Evolutionary conservation across 2,113 vertebrate species (phyloP), one percentile per base, ranked within the genome.

Genomic region (Seriola aureovittata): DNA sequence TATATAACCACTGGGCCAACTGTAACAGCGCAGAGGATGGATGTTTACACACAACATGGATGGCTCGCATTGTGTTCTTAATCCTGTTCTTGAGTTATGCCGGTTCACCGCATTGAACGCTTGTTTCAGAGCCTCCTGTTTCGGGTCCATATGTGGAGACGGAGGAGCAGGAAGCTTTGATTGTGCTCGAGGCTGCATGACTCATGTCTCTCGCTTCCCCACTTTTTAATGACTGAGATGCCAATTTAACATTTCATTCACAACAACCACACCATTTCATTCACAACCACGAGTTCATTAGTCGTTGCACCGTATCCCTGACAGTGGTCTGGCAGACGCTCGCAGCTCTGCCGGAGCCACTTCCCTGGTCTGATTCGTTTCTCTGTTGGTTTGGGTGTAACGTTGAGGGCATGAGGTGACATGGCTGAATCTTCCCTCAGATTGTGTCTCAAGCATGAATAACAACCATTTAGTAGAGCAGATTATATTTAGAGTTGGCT

Each of bases 161-260:
- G 80, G 59, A 88, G 64, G 81, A 81, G 81, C 86, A 82, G 85
- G 82, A 83, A 63, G 90, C 85, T 88, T 82, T 85, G 85, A 91
- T 89, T 85, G 86, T 69, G 82, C 89, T 71, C 0, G 2, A 63
- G 73, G 82, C 85, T 63, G 89, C 84, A 90, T 93, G 93, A 93
- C 86, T 93, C 93, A 93, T 65, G 71, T 67, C 58, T 84, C 82
- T 50, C 23, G 72, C 72, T 32, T 3, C 29, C 21, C 14, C 65
- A 25, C 78, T 78, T 89, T 29, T 83, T 89, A 91, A 90, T 85
- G 88, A 82, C 58, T 67, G 77, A 75, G 78, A 84, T 11, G 3
- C 71, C 85, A 85, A 77, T 88, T 85, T 75, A 50, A 50, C 23
- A 58, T 84, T 75, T 89, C 81, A 79, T 87, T 88, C 83, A 85